A percentile compares a stretch with the other conserved stretches of the same genome.
Conservation (phyloP, 2,797 vertebrate species). For the Pempheris klunzingeri region DNA sequence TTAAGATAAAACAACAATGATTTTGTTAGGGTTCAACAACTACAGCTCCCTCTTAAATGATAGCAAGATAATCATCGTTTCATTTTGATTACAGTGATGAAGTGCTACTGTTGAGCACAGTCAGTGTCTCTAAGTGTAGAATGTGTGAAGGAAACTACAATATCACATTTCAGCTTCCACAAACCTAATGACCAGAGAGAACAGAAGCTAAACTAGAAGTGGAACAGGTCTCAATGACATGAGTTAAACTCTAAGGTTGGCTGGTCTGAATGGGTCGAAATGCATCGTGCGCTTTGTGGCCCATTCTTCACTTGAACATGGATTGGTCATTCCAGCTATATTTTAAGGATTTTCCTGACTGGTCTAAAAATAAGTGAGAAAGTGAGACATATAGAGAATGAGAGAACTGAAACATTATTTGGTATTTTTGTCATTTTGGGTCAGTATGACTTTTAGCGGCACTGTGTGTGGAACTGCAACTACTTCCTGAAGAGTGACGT, state of each 20-base stretch:
- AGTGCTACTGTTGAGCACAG: background rate
- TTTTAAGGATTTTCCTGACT: slow-evolving; percentile 9
- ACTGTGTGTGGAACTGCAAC: background rate
- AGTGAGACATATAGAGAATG: background rate
- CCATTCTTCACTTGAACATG: background rate
- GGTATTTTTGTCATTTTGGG: slow-evolving; percentile 13
- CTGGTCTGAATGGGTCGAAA: background rate
- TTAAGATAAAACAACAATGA: slow-evolving; percentile 4
- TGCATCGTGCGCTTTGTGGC: background rate
- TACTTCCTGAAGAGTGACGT: background rate
- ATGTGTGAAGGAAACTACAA: background rate
- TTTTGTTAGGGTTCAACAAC: background rate
- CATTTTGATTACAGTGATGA: background rate
- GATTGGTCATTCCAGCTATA: background rate
- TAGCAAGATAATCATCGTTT: background rate
- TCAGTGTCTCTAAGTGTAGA: background rate
- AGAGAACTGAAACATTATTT: slow-evolving; percentile 22
- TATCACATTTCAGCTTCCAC: background rate
- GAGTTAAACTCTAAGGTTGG: background rate
- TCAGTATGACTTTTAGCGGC: background rate
- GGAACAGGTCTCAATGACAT: background rate
- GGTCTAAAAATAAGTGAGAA: background rate
- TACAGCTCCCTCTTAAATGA: background rate
- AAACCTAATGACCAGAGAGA: background rate
- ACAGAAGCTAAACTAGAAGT: background rate